A percentile compares a stretch with the other conserved stretches of the same genome.
phyloP scores from a whole-genome alignment of 2,797 vertebrate species.

The Takifugu rubripes region DNA sequence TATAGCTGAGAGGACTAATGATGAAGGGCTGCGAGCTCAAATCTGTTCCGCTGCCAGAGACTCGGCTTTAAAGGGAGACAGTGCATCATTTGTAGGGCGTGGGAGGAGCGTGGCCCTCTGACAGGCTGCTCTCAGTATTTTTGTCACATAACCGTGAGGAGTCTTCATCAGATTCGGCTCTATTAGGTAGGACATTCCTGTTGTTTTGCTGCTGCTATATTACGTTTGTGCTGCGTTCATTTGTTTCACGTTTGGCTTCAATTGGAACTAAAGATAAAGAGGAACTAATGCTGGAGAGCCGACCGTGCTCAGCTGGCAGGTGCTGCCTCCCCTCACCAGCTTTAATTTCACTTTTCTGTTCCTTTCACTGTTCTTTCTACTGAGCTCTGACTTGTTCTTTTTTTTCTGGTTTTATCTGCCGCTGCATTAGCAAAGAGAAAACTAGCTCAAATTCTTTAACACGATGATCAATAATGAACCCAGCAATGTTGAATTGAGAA shows the following conservation, averaged over 20 bases:
- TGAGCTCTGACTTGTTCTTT: conserved; percentile 4
- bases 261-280: conserved; percentile 21
- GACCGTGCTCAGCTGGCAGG: conserved; percentile 31
- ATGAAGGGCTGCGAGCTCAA: conserved; percentile 65
- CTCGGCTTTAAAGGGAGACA: conserved; percentile 40
- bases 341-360: conserved; percentile 14
- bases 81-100: conserved; percentile 43
- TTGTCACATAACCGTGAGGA: conserved; percentile 8
- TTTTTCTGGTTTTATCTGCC: background rate
- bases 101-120: conserved; percentile 37
- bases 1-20: conserved; percentile 65
- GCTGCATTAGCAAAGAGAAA: too few species aligned
- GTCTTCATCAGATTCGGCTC: conserved; percentile 28
- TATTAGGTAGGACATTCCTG: conserved; percentile 32
- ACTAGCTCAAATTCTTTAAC: too few species aligned
- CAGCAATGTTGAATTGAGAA: too few species aligned
- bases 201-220: conserved; percentile 8
- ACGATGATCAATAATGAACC: too few species aligned
- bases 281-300: conserved; percentile 28
- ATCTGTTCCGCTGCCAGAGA: conserved; percentile 56
- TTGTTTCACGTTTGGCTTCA: conserved; percentile 17
- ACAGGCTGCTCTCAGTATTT: conserved; percentile 32
- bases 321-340: background rate
- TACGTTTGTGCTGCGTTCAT: conserved; percentile 4
- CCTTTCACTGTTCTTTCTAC: conserved; percentile 9